Evolutionary conservation across 2,113 vertebrate genomes (phyloP).

Genomic region (Carettochelys insculpta): DNA sequence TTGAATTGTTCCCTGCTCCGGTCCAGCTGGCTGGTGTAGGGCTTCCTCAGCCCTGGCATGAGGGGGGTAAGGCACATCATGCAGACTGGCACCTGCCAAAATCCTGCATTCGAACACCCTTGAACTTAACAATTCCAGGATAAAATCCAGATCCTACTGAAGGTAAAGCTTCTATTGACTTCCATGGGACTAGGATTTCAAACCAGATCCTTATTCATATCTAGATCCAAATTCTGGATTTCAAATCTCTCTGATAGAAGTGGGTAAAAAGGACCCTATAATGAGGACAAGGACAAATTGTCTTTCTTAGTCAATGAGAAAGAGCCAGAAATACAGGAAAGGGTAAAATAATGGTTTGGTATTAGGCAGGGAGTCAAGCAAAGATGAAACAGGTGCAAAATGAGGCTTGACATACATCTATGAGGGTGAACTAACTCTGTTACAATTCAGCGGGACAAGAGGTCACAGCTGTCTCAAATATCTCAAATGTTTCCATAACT

Average conservation of each 20-base stretch:
- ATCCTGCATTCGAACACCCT: background rate
- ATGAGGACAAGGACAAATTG: background rate
- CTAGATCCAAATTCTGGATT: background rate
- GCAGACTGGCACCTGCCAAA: too few relatives aligned
- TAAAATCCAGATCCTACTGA: background rate
- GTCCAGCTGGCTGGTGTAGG: too few relatives aligned
- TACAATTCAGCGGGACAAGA: background rate
- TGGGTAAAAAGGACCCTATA: background rate
- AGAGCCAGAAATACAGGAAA: background rate
- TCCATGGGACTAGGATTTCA: background rate
- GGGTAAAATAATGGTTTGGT: background rate
- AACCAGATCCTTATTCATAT: background rate
- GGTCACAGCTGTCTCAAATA: background rate
- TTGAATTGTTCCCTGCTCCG: too few relatives aligned
- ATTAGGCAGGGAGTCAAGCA: background rate
- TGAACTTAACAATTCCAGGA: background rate
- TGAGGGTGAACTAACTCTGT: background rate
- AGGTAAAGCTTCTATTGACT: background rate
- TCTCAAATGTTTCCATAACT: background rate
- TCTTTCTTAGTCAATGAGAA: background rate
- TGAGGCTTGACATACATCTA: background rate
- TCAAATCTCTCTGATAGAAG: background rate
- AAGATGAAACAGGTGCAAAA: background rate
- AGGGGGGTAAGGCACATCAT: too few relatives aligned
- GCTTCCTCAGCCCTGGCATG: too few relatives aligned